Conservation (phyloP, 2,797 vertebrate genomes). For the Xenops minutus region DNA sequence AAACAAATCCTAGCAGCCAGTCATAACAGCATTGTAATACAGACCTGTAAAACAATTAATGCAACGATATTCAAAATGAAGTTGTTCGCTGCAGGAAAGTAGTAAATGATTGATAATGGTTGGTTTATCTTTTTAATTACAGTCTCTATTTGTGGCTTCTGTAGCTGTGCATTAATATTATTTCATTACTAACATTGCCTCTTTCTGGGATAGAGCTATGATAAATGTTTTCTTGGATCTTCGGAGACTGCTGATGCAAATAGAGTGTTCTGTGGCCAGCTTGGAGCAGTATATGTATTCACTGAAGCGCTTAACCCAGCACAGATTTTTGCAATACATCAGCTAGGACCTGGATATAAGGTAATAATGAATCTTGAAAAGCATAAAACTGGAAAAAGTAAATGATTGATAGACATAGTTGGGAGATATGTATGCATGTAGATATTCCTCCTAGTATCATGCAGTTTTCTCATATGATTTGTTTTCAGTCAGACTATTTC, state of each 20-base stretch:
- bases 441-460: background rate
- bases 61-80: background rate
- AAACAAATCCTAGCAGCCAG: background rate
- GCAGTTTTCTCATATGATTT: background rate
- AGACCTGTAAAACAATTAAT: background rate
- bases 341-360: conserved; percentile 96
- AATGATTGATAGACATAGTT: background rate
- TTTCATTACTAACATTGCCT: conserved; percentile 37
- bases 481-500: background rate
- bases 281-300: conserved; percentile 96
- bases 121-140: background rate
- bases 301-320: conserved; percentile 95
- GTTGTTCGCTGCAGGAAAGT: background rate
- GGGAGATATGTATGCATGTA: background rate
- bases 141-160: background rate
- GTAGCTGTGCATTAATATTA: background rate
- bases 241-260: conserved; percentile 96
- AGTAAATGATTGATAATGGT: background rate
- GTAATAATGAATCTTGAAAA: conserved; percentile 67
- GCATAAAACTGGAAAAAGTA: background rate
- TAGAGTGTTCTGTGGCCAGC: conserved; percentile 95
- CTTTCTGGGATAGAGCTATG: conserved; percentile 85
- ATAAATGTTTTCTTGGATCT: conserved; percentile 99
- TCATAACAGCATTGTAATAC: background rate
- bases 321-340: conserved; percentile 98